Conservation (phyloP, 2,797 vertebrate genomes). For the Remorina albescens region DNA sequence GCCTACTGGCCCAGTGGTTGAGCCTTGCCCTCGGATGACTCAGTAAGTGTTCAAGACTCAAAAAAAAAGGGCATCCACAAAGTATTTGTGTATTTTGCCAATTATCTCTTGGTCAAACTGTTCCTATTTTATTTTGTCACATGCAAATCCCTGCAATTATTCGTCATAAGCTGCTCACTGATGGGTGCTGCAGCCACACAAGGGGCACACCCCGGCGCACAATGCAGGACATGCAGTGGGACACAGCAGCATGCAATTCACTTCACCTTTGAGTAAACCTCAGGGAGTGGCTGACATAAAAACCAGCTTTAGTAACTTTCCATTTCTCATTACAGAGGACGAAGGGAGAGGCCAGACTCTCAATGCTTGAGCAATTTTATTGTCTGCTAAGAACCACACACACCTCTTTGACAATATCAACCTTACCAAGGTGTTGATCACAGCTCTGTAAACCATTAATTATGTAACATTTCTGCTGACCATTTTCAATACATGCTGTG, state of each 20-base stretch:
- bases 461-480: neutral
- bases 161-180: slow-evolving; percentile 7
- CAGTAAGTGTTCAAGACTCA: slow-evolving; percentile 40
- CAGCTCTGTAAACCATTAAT: neutral
- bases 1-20: slow-evolving; percentile 21
- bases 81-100: slow-evolving; percentile 10
- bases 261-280: slow-evolving; percentile 61
- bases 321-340: slow-evolving; percentile 45
- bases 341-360: slow-evolving; percentile 38
- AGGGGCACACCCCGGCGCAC: slow-evolving; percentile 14
- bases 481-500: neutral
- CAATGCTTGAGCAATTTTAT: slow-evolving; percentile 1
- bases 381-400: neutral
- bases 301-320: slow-evolving; percentile 64
- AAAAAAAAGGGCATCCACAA: neutral
- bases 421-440: neutral
- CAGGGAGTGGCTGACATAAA: slow-evolving; percentile 51
- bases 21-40: slow-evolving; percentile 55
- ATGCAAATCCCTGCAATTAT: slow-evolving; percentile 1
- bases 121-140: slow-evolving; percentile 6
- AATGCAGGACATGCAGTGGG: neutral
- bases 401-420: neutral
- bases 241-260: slow-evolving; percentile 23
- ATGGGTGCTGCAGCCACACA: neutral
- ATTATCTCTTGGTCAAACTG: slow-evolving; percentile 16